Evolutionary conservation across 2,888 invertebrate species (phyloP).

Genomic region (Eustalomyia histrio): DNA sequence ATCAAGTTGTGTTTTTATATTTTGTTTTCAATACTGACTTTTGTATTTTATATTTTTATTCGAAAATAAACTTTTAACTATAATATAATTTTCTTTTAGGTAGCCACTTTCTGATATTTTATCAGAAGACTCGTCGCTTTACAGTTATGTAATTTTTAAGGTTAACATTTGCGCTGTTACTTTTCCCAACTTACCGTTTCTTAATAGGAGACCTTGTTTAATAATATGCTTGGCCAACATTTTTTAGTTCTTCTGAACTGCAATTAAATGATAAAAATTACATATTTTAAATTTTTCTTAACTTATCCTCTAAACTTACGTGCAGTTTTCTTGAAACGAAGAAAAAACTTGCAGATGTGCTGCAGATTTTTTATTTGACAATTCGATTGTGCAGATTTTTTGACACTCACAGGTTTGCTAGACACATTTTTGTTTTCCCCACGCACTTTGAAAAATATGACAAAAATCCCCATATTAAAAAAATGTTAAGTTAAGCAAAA

Average conservation of each 20-base stretch:
- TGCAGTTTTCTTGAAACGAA: constrained; percentile 24
- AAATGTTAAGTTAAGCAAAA: no score
- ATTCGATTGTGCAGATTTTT: neutral
- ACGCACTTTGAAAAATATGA: no score
- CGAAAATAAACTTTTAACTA: no score
- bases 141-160: constrained; percentile 77
- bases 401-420: no score
- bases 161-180: constrained; percentile 65
- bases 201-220: constrained; percentile 74
- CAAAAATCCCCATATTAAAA: no score
- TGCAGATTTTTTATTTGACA: constrained; percentile 37
- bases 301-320: constrained; percentile 20
- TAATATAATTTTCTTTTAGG: no score
- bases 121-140: no score
- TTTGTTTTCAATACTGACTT: no score
- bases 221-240: constrained; percentile 77
- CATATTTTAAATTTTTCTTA: neutral
- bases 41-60: no score
- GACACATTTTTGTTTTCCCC: no score
- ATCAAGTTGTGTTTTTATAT: no score
- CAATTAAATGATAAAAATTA: constrained; percentile 14
- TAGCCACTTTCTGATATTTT: neutral
- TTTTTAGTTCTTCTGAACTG: constrained; percentile 56
- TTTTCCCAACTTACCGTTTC: constrained; percentile 72
- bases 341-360: constrained; percentile 31